Base-by-base conservation (phyloP, 2,797 vertebrate genomes). In the Pipistrellus kuhlii region DNA sequence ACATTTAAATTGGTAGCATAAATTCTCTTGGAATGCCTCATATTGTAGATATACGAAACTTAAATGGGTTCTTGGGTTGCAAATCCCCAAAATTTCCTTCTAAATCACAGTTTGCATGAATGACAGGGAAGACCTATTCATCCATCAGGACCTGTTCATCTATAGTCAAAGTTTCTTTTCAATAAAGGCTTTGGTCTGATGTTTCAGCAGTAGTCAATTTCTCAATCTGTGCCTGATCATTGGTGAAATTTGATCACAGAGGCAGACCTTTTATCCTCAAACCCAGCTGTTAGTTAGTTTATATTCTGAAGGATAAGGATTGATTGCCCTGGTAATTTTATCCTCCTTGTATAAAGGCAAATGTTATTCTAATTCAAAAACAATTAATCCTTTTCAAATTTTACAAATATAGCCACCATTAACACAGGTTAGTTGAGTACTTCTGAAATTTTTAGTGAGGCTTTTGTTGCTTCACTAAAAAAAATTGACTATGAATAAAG, bases 251-350 rank as follows among this genome's bases (percentile, higher is more conserved):
- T 88, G 53, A 92, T 72, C 38, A 53, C 1, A 32, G 32, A 69
- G 21, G 25, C 57, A 85, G 71, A 64, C 76, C 53, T 85, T 88
- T 72, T 72, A 51, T 76, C 84, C 66, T 84, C 44, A 64, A 89
- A 21, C 48, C 55, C 82, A 93, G 95, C 83, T 94, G 94, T 87
- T 93, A 23, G 15, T 85, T 6, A 90, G 55, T 12, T 92, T 27
- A 72, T 44, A 55, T 91, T 55, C 73, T 82, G 66, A 88, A 92
- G 83, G 62, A 69, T 80, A 91, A 86, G 85, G 20, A 81, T 80
- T 73, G 91, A 86, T 84, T 30, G 35, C 68, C 3, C n/a, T 46
- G 75, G 75, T 81, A 90, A 95, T 64, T 69, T 82, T 73, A 94
- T 85, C 78, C 32, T 76, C 41, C 13, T 57, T 32, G 11, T 48